These are phyloP conservation scores for Oxycera nigricornis DNA, from an alignment of 2,888 invertebrate species.

Conservation along the genomic window DNA sequence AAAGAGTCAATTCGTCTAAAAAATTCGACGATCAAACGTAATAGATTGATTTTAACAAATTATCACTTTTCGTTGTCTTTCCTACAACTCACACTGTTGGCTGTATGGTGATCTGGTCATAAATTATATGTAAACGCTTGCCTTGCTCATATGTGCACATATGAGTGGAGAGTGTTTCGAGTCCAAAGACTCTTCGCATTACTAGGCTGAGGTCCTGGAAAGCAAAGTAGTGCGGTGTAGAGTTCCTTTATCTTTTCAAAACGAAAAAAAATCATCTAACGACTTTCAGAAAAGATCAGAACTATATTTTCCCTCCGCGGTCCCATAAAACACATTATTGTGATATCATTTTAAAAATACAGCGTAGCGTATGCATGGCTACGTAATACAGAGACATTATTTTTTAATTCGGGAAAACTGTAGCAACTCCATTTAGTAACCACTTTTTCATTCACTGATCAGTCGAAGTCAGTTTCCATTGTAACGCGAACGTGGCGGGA, in stretches of 20 bases:
- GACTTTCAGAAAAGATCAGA: background rate
- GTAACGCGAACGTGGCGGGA: slow-evolving; percentile 20
- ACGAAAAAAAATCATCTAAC: background rate
- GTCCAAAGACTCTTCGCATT: slow-evolving; percentile 32
- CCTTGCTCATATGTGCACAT: slow-evolving; percentile 24
- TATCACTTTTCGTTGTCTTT: too few species aligned
- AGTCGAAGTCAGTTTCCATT: slow-evolving; percentile 18
- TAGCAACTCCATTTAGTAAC: slow-evolving; percentile 5
- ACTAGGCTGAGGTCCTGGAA: slow-evolving; percentile 23
- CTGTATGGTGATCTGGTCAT: slow-evolving; percentile 30
- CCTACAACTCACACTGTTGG: background rate
- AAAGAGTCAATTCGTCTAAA: too few species aligned
- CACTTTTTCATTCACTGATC: background rate
- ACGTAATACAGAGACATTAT: background rate
- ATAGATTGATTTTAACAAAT: too few species aligned
- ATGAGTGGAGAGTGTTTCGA: slow-evolving; percentile 17
- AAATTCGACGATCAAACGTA: too few species aligned
- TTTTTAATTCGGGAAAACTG: slow-evolving; percentile 7
- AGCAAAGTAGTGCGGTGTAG: slow-evolving; percentile 8
- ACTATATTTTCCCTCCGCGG: background rate
- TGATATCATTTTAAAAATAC: slow-evolving; percentile 3
- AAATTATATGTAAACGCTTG: slow-evolving; percentile 33
- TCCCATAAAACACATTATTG: background rate
- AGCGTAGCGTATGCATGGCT: background rate
- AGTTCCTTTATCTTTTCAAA: background rate